Conservation (phyloP, 2,888 invertebrate genomes). For the Caenorhabditis sinica region DNA sequence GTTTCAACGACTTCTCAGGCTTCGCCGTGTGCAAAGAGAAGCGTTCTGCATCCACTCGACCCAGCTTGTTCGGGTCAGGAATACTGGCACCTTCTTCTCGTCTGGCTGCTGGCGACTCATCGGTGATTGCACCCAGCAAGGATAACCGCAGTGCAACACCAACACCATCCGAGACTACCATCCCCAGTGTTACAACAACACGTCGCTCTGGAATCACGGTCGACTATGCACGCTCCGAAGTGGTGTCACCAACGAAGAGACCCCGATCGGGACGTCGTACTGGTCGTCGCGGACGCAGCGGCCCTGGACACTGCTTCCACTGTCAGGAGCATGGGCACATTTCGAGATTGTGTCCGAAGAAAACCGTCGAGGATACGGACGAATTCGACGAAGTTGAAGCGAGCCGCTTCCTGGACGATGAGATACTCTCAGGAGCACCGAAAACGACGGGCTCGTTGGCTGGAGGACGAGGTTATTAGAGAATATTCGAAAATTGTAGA, state of each 20-base stretch:
- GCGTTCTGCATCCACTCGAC: not conserved
- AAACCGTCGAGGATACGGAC: constrained; percentile 15
- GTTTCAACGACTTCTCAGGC: constrained; percentile 2
- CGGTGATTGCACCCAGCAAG: not conserved
- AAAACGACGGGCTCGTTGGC: not conserved
- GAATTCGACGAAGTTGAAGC: constrained; percentile 11
- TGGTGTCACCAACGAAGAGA: constrained; percentile 17
- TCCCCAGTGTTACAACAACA: not conserved
- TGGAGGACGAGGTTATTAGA: not conserved
- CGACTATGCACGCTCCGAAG: constrained; percentile 4
- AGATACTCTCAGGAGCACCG: not conserved
- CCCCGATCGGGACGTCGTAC: constrained; percentile 26
- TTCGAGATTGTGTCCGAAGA: constrained; percentile 54
- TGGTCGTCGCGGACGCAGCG: constrained; percentile 33
- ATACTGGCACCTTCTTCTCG: not conserved
- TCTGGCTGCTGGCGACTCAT: not conserved
- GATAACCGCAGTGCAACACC: constrained; percentile 9
- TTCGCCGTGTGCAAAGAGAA: not conserved
- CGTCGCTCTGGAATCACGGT: not conserved
- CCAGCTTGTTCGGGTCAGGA: not conserved
- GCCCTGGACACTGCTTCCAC: constrained; percentile 44
- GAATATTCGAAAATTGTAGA: no score
- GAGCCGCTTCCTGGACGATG: not conserved
- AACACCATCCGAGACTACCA: not conserved
- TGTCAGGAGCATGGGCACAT: constrained; percentile 56